Percentiles rank a stretch among this genome's conserved stretches.
These are phyloP conservation scores for Conomelus anceps DNA, from an alignment of 2,888 invertebrate genomes.

Conservation along the genomic window DNA sequence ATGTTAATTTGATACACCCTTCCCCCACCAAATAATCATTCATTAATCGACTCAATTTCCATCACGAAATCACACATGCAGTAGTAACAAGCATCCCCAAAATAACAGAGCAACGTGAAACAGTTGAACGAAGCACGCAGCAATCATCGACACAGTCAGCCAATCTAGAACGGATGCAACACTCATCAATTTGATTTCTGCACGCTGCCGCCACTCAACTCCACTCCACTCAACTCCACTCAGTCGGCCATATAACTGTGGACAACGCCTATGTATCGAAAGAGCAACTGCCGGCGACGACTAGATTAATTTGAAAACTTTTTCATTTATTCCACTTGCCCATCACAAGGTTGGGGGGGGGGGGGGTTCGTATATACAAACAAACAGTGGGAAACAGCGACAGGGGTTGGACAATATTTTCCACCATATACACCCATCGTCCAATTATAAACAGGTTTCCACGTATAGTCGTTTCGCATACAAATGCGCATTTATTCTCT, in stretches of 20 bases:
- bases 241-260: background rate
- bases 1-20: too few species aligned
- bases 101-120: background rate
- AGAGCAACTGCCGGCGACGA: background rate
- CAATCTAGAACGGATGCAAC: conserved; percentile 7
- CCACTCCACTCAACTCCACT: too few species aligned
- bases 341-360: background rate
- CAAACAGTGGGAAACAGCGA: background rate
- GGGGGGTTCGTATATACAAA: background rate
- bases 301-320: conserved; percentile 28
- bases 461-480: conserved; percentile 17
- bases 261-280: background rate
- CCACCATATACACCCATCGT: conserved; percentile 19
- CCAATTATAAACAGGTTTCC: conserved; percentile 25
- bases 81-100: background rate
- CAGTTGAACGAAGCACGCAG: background rate
- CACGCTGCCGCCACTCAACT: too few species aligned
- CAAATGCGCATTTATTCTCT: conserved; percentile 21
- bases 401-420: conserved; percentile 19
- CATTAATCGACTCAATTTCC: background rate
- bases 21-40: too few species aligned
- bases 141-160: conserved; percentile 16
- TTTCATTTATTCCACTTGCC: conserved; percentile 19
- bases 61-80: background rate
- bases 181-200: conserved; percentile 24